Percentiles rank a stretch among this genome's conserved stretches.
These are phyloP conservation scores for Paraescarpia echinospica DNA, from an alignment of 1,140 invertebrate genomes.

Conservation along the genomic window DNA sequence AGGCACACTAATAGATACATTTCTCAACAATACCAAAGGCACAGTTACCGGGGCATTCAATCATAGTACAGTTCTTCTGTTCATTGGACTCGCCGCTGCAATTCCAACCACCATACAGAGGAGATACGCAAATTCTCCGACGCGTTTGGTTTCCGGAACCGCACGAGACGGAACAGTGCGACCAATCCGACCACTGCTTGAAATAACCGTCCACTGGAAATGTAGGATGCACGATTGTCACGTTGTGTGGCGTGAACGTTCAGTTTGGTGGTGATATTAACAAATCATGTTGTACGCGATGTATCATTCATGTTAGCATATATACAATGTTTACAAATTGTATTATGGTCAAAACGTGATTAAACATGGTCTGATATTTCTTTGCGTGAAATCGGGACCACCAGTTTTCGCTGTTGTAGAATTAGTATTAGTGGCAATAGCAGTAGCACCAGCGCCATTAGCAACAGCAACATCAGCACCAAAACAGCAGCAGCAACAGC, in stretches of 20 bases:
- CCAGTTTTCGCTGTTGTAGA: no score
- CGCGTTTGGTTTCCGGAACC: slow-evolving; percentile 1
- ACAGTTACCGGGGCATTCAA: not conserved
- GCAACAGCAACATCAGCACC: no score
- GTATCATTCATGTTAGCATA: no score
- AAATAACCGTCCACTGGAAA: slow-evolving; percentile 12
- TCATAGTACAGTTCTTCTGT: not conserved
- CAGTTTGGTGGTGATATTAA: not conserved
- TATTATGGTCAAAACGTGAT: not conserved
- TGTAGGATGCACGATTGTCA: not conserved
- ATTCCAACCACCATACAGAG: not conserved
- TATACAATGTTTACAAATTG: not conserved
- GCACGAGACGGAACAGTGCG: not conserved
- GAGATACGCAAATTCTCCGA: not conserved
- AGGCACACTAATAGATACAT: not conserved
- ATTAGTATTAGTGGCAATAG: no score
- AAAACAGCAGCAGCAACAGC: no score
- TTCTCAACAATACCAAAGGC: not conserved
- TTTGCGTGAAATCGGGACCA: not conserved
- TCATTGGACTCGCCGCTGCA: not conserved
- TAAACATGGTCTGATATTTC: not conserved
- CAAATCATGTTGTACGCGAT: not conserved
- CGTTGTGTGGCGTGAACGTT: not conserved
- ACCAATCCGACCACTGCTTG: slow-evolving; percentile 16
- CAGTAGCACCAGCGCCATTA: no score